phyloP scores from a whole-genome alignment of 2,113 vertebrate genomes.

The Equus przewalskii region DNA sequence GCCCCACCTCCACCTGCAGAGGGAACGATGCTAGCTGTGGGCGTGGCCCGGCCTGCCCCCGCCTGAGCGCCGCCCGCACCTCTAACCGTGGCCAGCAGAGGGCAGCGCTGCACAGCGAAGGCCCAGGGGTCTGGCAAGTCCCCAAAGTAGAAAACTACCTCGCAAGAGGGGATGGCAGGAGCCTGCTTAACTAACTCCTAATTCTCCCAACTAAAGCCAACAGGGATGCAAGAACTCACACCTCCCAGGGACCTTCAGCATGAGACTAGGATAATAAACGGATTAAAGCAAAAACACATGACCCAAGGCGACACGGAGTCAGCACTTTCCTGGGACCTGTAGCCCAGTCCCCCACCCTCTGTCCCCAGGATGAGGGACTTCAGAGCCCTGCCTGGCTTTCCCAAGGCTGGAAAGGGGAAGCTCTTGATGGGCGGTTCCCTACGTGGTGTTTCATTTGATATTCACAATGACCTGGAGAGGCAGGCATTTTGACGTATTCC shows the following conservation, averaged over 20 bases:
- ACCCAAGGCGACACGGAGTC: background rate
- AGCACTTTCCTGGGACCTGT: background rate
- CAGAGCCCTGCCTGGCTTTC: background rate
- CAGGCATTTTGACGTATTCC: background rate
- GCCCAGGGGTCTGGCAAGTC: background rate
- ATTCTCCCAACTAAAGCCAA: background rate
- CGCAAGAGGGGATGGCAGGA: background rate
- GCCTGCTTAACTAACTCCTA: background rate
- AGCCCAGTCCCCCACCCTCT: background rate
- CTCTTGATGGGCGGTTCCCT: background rate
- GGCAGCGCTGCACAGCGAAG: background rate
- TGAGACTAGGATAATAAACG: background rate
- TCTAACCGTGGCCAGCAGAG: slow-evolving; percentile 7
- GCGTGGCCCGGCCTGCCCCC: fast-evolving
- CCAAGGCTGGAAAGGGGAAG: background rate
- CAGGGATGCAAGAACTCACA: background rate
- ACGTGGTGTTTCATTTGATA: fast-evolving
- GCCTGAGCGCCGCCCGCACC: fast-evolving
- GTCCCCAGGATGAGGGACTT: too few relatives aligned
- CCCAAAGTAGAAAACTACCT: background rate
- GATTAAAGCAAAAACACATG: background rate
- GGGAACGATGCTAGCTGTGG: too few relatives aligned
- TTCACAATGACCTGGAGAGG: too few relatives aligned
- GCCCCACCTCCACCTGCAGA: background rate
- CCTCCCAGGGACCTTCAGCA: background rate